Evolutionary conservation across 1,140 invertebrate species (phyloP).

Genomic region (Panonychus citri): DNA sequence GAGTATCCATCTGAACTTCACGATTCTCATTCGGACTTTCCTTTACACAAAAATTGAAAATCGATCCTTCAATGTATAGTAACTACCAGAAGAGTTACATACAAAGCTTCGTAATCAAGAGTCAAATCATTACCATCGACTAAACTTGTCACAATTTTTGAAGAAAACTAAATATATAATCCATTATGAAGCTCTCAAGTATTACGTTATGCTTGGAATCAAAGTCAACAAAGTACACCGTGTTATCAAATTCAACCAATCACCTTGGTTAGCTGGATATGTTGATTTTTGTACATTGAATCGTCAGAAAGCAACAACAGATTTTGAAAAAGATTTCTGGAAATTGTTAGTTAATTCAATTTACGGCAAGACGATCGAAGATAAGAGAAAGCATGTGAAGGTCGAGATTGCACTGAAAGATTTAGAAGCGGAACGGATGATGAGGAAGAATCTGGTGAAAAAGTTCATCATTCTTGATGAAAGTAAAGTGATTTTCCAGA

Average conservation of each 20-base stretch:
- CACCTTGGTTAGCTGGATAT: slow-evolving; percentile 24
- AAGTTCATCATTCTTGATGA: too few relatives aligned
- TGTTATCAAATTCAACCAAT: slow-evolving; percentile 27
- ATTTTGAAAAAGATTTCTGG: slow-evolving; percentile 19
- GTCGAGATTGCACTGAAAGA: too few relatives aligned
- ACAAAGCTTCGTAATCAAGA: not conserved
- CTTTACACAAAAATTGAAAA: slow-evolving; percentile 18
- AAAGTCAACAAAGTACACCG: slow-evolving; percentile 26
- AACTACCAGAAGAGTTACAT: not conserved
- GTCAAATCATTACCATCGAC: not conserved
- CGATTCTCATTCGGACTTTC: slow-evolving; percentile 21
- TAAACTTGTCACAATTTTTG: slow-evolving; percentile 6
- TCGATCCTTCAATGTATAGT: not conserved
- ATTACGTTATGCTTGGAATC: slow-evolving; percentile 25
- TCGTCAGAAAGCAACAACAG: slow-evolving; percentile 14
- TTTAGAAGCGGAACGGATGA: too few relatives aligned
- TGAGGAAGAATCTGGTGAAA: too few relatives aligned
- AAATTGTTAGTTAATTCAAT: slow-evolving; percentile 26
- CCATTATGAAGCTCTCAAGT: slow-evolving; percentile 28
- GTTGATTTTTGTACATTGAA: slow-evolving; percentile 24
- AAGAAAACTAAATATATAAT: slow-evolving; percentile 23
- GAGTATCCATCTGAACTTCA: slow-evolving; percentile 7
- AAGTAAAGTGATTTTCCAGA: slow-evolving; percentile 11
- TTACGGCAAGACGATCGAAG: slow-evolving; percentile 27
- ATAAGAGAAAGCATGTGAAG: slow-evolving; percentile 6